A percentile compares a stretch with the other conserved stretches of the same genome.
phyloP scores from a whole-genome alignment of 2,888 invertebrate species.

The Gibbula magus region DNA sequence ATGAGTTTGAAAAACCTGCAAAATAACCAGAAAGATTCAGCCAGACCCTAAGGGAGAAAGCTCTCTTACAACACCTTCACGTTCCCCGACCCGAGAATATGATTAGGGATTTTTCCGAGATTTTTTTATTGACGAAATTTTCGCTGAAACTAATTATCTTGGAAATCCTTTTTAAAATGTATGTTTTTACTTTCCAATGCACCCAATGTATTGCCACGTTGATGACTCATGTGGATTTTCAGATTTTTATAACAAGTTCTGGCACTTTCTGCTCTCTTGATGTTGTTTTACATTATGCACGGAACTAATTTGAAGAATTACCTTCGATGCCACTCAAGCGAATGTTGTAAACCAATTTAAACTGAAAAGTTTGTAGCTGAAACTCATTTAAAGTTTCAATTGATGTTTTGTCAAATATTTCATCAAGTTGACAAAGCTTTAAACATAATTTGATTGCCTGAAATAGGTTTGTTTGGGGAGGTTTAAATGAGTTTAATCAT shows the following conservation, averaged over 20 bases:
- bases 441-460: too few species aligned
- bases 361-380: too few species aligned
- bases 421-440: too few species aligned
- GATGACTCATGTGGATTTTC: background rate
- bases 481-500: too few species aligned
- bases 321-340: too few species aligned
- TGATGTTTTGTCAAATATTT: too few species aligned
- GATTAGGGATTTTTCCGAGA: background rate
- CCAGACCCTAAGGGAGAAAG: background rate
- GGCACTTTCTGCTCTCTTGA: too few species aligned
- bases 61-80: background rate
- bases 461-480: too few species aligned
- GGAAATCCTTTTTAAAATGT: constrained; percentile 1
- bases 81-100: background rate
- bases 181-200: background rate
- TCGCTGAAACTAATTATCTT: constrained; percentile 2
- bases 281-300: too few species aligned
- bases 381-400: too few species aligned
- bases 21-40: background rate
- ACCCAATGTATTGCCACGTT: background rate
- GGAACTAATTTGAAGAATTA: too few species aligned
- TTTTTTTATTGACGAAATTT: background rate
- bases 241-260: background rate
- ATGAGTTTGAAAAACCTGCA: background rate
- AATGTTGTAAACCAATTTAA: too few species aligned